Base-by-base conservation (phyloP, 2,797 vertebrate genomes). In the Columba guinea region DNA sequence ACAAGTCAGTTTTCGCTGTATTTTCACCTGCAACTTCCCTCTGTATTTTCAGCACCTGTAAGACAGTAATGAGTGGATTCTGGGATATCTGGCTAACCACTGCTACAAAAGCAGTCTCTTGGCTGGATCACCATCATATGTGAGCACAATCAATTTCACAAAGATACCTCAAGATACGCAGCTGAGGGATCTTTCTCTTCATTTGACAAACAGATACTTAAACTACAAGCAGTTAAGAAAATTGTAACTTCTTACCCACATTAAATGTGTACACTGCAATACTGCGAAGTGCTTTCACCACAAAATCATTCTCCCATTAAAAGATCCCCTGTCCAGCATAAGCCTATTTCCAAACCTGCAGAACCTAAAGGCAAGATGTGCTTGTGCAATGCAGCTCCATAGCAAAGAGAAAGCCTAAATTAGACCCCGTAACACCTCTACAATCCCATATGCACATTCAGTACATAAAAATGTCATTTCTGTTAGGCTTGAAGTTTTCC, bases 1-100 rank as follows among this genome's bases (percentile, higher is more conserved):
- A 32, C 24, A 55, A 13, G 35, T 39, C 7, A 19, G 16, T 28
- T 71, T 51, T 35, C 0, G 0, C 15, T 35, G 18, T 86, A 68
- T 37, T 70, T 64, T 48, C 27, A 73, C 37, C 63, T 83, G 27
- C 30, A 48, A 34, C 34, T 69, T 85, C 46, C 14, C 32, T 82
- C 51, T 4, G 0, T 11, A 7, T 59, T 87, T 73, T 87, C 67
- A 55, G 55, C 55, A 34, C 23, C n/a, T 5, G 0, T 41, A 24
- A 62, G 20, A 26, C 13, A 48, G 60, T 41, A 59, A 28, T 11
- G 12, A 23, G 32, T 41, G 39, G 20, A 59, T 75, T 84, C 9
- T 18, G 12, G 23, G 41, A 26, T 28, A 64, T 7, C 26, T 62
- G 30, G 19, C 46, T 81, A 55, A 65, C 28, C 20, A 32, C 22